Evolutionary conservation across 2,797 vertebrate species (phyloP), one percentile per base, ranked within the genome.

Genomic region (Catostomus latipinnis): DNA sequence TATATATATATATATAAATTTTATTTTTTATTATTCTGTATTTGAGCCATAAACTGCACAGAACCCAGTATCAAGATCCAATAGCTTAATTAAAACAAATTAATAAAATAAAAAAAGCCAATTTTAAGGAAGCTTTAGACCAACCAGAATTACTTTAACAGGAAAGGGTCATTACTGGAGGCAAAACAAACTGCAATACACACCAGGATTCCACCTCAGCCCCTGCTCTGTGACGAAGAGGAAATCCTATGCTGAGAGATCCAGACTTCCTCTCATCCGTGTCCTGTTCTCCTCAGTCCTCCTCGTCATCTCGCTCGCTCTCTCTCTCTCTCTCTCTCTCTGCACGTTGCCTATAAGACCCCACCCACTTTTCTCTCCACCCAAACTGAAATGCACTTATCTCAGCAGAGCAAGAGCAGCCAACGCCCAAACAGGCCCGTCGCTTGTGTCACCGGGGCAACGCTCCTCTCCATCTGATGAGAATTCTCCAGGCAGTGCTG

Each of bases 391-490:
- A 87, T 71, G 74, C 86, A 82, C 87, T 89, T 90, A 88, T 94
- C 93, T 93, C 90, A 87, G 91, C 85, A 71, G 60, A 61, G 80
- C 92, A 92, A 92, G 90, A 73, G 82, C 45, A 87, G 92, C 88
- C 90, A 86, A 94, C 94, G 92, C 94, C 94, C 93, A 87, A 88
- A 85, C 87, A 65, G 71, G 68, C 80, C 73, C 75, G 78, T 79
- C 78, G 80, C 89, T 80, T 88, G 50, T 71, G 71, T 84, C 70
- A 78, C 81, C 74, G 12, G 66, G 70, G 76, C 75, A 82, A 73
- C 70, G 67, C 34, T 34, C 34, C 3, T 34, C 54, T 74, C 45
- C 5, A 80, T 86, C 90, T 88, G 88, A 80, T 61, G 74, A 62
- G 65, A 73, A 65, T 80, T 82, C 86, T 83, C 82, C 70, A 56